phyloP scores from a whole-genome alignment of 2,113 vertebrate genomes.

The Rhea americana region DNA sequence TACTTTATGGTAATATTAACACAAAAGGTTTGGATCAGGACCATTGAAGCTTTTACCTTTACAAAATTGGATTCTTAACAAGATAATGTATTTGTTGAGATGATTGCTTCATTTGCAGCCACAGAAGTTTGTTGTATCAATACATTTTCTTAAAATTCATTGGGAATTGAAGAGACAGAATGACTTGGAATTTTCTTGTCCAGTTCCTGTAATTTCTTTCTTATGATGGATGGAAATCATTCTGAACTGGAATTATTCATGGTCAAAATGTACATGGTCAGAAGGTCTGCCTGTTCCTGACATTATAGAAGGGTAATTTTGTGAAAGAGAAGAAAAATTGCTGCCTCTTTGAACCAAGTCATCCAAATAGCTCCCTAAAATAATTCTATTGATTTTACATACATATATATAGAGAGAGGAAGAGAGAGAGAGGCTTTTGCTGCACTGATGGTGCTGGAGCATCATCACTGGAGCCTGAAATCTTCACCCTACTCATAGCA shows the following conservation, averaged over 20 bases:
- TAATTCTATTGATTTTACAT: slow-evolving; percentile 44
- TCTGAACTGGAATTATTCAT: slow-evolving; percentile 40
- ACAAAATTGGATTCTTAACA: background rate
- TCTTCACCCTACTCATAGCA: background rate
- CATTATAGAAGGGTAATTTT: slow-evolving; percentile 22
- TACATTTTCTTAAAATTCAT: background rate
- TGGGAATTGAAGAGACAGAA: background rate
- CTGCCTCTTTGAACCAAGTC: slow-evolving; percentile 26
- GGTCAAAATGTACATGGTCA: background rate
- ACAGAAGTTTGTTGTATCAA: background rate
- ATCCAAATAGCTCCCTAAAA: slow-evolving; percentile 43
- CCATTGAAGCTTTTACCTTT: background rate
- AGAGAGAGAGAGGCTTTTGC: background rate
- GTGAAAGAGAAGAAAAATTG: slow-evolving; percentile 40
- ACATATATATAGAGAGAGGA: too few species aligned
- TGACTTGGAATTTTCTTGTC: background rate
- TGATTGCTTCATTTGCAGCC: background rate
- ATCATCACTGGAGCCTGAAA: background rate
- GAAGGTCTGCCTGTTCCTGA: slow-evolving; percentile 19
- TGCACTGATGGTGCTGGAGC: background rate
- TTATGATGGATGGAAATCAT: slow-evolving; percentile 15
- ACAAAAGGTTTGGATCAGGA: background rate
- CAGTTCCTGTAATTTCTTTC: background rate
- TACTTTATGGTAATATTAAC: background rate
- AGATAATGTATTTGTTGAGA: background rate